Base-by-base conservation (phyloP, 2,113 vertebrate genomes). In the Dipodomys stephensi region DNA sequence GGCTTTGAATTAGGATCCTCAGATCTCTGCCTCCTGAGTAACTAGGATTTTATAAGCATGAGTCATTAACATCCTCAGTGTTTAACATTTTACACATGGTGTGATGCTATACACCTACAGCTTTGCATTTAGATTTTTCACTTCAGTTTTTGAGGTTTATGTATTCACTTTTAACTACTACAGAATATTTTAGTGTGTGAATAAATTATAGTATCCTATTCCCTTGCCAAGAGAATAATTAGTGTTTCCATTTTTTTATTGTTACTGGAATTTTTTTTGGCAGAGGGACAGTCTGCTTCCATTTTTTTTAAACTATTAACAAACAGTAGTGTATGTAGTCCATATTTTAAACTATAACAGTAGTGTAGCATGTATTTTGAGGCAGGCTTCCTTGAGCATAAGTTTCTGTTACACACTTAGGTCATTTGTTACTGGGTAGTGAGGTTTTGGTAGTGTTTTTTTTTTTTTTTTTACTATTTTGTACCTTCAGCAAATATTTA, bases 151-250 rank as follows among this genome's bases (percentile, higher is more conserved):
- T 57, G 78, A 89, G 77, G n/a, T 28, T 18, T 12, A 44, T 79
- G 64, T 79, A 57, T 89, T 79, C 62, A 74, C 35, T 83, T 62
- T 83, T 49, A n/a, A 44, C 71, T 86, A 46, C 35, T 46, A 7
- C 13, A 53, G 89, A 91, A 44, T 91, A 87, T 82, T 67, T 35
- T 39, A 30, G 8, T n/a, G 6, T 71, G 49, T 81, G 74, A 87
- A 39, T 93, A 92, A 73, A 64, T 87, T 76, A 28, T 44, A 83
- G 62, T 74, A 22, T 77, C 16, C 7, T 62, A 82, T 77, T 68
- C 7, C 76, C 32, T 95, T n/a, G 64, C 65, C 72, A 73, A 92
- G 68, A 86, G 44, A 69, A 83, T 11, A 87, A 71, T 71, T 44
- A 72, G 25, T 57, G 15, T 93, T 92, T 49, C 46, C 39, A 83